Evolutionary conservation across 2,113 vertebrate species (phyloP).

Genomic region (Meleagris gallopavo): DNA sequence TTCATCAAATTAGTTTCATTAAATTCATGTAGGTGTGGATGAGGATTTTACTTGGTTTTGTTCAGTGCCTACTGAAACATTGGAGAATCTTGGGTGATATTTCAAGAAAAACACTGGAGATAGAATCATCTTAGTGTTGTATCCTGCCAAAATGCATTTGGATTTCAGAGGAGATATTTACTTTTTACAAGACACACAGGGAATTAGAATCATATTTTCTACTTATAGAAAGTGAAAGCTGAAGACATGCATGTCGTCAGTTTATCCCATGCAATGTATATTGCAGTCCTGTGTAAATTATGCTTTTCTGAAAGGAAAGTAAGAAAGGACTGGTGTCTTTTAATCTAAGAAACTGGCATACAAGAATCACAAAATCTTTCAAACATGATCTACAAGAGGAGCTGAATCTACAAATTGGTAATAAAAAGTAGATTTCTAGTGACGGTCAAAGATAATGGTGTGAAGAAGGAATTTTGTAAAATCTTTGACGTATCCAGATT

Average conservation of each 20-base stretch:
- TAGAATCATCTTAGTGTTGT: neutral
- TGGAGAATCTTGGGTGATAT: conserved; percentile 30
- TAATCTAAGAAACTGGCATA: neutral
- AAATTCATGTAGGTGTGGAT: neutral
- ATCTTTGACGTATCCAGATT: neutral
- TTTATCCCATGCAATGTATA: conserved; percentile 17
- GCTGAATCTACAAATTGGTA: neutral
- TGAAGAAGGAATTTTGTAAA: neutral
- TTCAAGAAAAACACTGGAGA: conserved; percentile 1
- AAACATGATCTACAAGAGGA: neutral
- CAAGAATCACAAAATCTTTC: neutral
- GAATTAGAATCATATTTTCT: conserved; percentile 34
- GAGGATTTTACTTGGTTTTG: conserved; percentile 4
- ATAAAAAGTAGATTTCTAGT: neutral
- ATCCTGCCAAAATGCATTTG: conserved; percentile 40
- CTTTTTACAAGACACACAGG: neutral
- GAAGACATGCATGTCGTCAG: neutral
- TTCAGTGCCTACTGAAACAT: neutral
- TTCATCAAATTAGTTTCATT: conserved; percentile 30
- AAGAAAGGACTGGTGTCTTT: neutral
- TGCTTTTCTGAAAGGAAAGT: neutral
- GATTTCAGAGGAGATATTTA: conserved; percentile 31
- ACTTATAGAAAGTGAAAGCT: neutral
- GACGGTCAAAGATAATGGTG: neutral
- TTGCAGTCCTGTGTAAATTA: conserved; percentile 20